Evolutionary conservation across 2,113 vertebrate genomes (phyloP).

Genomic region (Eolophus roseicapilla): DNA sequence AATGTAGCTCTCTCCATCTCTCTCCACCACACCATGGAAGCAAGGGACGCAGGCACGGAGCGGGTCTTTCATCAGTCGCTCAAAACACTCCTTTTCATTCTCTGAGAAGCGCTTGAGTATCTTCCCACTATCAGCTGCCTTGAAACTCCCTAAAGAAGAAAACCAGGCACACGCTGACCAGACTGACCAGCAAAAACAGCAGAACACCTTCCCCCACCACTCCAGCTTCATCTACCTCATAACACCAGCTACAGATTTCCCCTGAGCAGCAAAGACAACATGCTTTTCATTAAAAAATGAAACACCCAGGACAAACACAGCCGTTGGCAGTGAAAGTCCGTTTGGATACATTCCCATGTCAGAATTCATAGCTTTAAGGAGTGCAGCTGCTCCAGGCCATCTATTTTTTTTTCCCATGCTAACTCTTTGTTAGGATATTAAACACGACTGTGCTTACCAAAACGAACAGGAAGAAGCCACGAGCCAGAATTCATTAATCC

Average conservation of each 20-base stretch:
- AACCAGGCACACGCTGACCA: not conserved
- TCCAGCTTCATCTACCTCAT: not conserved
- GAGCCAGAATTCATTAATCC: not conserved
- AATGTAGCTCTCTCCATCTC: constrained; percentile 90
- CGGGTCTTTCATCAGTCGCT: constrained; percentile 80
- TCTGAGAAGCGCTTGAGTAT: constrained; percentile 94
- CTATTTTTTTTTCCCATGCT: not conserved
- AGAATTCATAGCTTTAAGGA: constrained; percentile 35
- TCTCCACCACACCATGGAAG: constrained; percentile 89
- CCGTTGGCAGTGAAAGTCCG: not conserved
- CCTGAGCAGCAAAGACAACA: not conserved
- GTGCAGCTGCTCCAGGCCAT: not conserved
- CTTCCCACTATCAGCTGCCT: constrained; percentile 89
- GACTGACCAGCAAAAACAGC: not conserved
- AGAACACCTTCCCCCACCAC: not conserved
- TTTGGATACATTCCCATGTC: not conserved
- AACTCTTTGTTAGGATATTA: not conserved
- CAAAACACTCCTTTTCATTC: constrained; percentile 90
- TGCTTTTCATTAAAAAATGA: not conserved
- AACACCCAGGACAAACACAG: not conserved
- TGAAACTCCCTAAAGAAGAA: constrained; percentile 87
- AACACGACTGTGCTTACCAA: not conserved
- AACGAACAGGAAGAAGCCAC: not conserved
- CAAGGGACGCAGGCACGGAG: constrained; percentile 84
- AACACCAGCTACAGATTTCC: not conserved